Base-by-base conservation (phyloP, 2,113 vertebrate genomes). In the Sinocyclocheilus anophthalmus region DNA sequence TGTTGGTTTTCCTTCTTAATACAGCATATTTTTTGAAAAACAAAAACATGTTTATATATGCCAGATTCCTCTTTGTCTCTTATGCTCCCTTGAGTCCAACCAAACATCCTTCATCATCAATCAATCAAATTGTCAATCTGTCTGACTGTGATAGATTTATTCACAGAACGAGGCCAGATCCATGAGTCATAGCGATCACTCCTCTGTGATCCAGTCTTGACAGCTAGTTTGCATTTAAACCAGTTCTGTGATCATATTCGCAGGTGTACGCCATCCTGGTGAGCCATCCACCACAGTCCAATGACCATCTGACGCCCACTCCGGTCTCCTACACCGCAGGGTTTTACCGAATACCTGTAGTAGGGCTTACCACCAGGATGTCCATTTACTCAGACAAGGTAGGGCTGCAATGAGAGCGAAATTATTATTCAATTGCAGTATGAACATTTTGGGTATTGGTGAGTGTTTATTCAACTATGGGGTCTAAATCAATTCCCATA, bases 271-370 rank as follows among this genome's bases (percentile, higher is more conserved):
- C 98, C 76, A 99, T 99, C 92, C 94, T 99, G 85, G 98, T 99
- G 86, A 99, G 98, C 65, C 98, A 99, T 92, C 98, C 98, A 5
- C 97, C 97, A 42, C 97, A 98, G 90, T 97, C 97, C 89, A 98
- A 97, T 13, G 98, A 99, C 88, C 98, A 99, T 94, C 96, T 99
- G 91, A 99, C 97, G 0, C 98, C 98, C 53, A 99, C 98, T 0
- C 98, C 98, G 0, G 98, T 99, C 30, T 99, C 98, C 88, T 99
- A 99, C 95, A 99, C 98, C 0, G 98, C 98, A 0, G 98, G 98
- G 53, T 99, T 99, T 95, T 99, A 99, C 92, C 94, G 98, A 81
- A 99, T 99, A 87, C 98, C 98, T 0, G 98, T 99, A 83, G 96
- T 99, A 85, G 98, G 97, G 78, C 93, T 97, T 90, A 97, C 95